Evolutionary conservation across 2,797 vertebrate genomes (phyloP), one percentile per base, ranked within the genome.

Genomic region (Liparis tanakae): DNA sequence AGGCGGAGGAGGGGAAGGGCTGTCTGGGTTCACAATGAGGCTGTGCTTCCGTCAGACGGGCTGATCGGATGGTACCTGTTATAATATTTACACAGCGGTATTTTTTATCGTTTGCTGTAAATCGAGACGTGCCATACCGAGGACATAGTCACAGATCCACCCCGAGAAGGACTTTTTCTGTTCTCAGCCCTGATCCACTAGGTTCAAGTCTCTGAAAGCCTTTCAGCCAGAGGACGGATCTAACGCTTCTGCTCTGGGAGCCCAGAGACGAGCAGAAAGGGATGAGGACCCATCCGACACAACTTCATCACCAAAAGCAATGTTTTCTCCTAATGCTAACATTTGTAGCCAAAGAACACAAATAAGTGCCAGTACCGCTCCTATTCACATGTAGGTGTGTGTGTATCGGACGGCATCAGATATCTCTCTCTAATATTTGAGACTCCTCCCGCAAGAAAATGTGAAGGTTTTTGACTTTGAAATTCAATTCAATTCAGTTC

Each of bases 21-120:
- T 57, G 67, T 76, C 67, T 50, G 71, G 10, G 54, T 62, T 77
- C 44, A 39, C 64, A 66, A 80, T 73, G 62, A 77, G 65, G 7
- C 33, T 55, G 57, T 20, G 36, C 37, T 50, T 81, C 50, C 58
- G 55, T 67, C 43, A 54, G 43, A 79, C 44, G 13, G 43, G 43
- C 51, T 78, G 71, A 67, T 53, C 36, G 33, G 1, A 33, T 50
- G 61, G 55, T 53, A 70, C 36, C 25, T 74, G 55, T 12, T 67
- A 66, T 70, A 61, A 74, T 51, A 67, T 75, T 74, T 64, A 13
- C 33, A 58, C 55, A 70, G 15, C 43, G 63, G 20, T 50, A 2
- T 51, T 77, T 71, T 77, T 71, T 68, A 55, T 58, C 34, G 51
- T 68, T 64, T 18, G 30, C 37, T 63, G 39, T 55, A 71, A 71